Evolutionary conservation across 2,888 invertebrate genomes (phyloP).

Genomic region (Pemphredon lugubris): DNA sequence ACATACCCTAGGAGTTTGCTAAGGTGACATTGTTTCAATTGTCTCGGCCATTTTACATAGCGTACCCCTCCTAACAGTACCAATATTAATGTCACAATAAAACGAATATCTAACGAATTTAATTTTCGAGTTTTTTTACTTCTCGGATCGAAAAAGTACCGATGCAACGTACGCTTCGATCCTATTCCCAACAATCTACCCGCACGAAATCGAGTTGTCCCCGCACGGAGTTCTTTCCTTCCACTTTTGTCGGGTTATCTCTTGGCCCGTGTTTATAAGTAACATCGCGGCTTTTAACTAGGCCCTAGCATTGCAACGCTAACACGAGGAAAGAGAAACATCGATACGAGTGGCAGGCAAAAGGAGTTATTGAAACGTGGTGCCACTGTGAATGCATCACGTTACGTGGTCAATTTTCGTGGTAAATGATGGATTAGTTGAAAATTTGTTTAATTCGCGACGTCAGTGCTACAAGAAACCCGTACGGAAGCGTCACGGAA

Average conservation of each 20-base stretch:
- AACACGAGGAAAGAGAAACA: background rate
- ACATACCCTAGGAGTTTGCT: conserved; percentile 24
- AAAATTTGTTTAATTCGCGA: conserved; percentile 46
- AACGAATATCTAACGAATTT: conserved; percentile 25
- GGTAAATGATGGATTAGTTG: conserved; percentile 24
- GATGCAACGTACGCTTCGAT: conserved; percentile 3
- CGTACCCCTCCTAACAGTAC: conserved; percentile 56
- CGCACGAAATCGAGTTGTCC: no score
- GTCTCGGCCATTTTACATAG: conserved; percentile 72
- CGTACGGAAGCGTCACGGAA: conserved; percentile 46
- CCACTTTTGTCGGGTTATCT: conserved; percentile 40
- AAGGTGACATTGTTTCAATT: conserved; percentile 61
- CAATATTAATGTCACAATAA: conserved; percentile 53
- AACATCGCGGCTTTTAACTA: conserved; percentile 17
- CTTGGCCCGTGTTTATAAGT: conserved; percentile 23
- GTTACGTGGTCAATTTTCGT: conserved; percentile 19
- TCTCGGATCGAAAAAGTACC: background rate
- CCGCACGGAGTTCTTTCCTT: conserved; percentile 17
- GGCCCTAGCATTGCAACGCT: conserved; percentile 3
- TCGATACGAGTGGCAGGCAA: no score
- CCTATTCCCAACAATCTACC: no score
- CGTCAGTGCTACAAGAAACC: conserved; percentile 38
- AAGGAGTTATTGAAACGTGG: background rate
- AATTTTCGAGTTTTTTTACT: conserved; percentile 10
- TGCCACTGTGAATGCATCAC: conserved; percentile 3